Percentiles rank a stretch among this genome's conserved stretches.
Evolutionary conservation across 2,888 invertebrate species (phyloP).

Genomic region (Phytoseiulus persimilis): DNA sequence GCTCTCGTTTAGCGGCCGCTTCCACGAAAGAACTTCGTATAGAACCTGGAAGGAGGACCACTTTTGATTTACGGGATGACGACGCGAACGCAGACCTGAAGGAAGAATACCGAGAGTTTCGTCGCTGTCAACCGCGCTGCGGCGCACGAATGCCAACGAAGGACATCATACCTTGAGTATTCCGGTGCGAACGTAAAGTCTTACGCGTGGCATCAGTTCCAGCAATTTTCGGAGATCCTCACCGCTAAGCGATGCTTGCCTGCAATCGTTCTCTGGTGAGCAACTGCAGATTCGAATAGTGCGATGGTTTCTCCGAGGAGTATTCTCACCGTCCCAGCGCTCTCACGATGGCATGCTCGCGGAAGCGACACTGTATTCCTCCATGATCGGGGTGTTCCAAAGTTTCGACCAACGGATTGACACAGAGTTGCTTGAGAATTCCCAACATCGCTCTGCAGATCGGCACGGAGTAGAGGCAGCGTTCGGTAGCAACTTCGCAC

Average conservation of each 20-base stretch:
- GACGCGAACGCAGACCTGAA: too few relatives aligned
- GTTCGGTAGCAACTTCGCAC: constrained; percentile 15
- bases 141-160: too few relatives aligned
- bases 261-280: not conserved
- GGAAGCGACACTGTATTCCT: constrained; percentile 14
- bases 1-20: constrained; percentile 15
- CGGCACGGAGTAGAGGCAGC: constrained; percentile 6
- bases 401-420: not conserved
- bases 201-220: not conserved
- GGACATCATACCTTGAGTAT: constrained; percentile 23
- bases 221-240: not conserved
- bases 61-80: too few relatives aligned
- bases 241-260: not conserved
- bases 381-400: constrained; percentile 5
- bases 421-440: not conserved
- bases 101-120: too few relatives aligned
- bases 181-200: constrained; percentile 27
- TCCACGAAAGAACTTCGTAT: constrained; percentile 6
- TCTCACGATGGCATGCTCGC: not conserved
- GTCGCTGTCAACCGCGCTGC: not conserved
- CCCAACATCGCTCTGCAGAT: constrained; percentile 21
- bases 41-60: not conserved
- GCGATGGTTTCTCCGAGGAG: too few relatives aligned
- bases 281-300: too few relatives aligned
- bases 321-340: not conserved